A percentile compares a stretch with the other conserved stretches of the same genome.
Conservation (phyloP, 1,140 invertebrate genomes). For the Aporrectodea caliginosa region DNA sequence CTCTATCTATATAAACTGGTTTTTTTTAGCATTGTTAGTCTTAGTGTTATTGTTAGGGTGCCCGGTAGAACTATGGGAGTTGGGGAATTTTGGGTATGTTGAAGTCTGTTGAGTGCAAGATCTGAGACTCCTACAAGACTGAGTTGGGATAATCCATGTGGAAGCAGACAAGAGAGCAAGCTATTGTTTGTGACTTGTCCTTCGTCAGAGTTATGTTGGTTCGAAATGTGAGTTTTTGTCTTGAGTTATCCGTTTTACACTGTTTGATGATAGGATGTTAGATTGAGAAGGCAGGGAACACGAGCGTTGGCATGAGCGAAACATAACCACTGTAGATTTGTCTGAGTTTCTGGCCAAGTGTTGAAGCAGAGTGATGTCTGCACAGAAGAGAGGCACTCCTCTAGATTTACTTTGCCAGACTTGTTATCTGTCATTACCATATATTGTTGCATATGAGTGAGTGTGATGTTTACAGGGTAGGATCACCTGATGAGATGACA, state of each 20-base stretch:
- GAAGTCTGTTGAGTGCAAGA: not conserved
- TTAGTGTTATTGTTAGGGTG: not conserved
- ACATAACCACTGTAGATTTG: not conserved
- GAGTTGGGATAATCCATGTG: too few relatives aligned
- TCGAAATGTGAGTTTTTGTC: too few relatives aligned
- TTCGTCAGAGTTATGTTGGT: too few relatives aligned
- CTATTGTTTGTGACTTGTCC: too few relatives aligned
- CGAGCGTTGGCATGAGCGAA: too few relatives aligned
- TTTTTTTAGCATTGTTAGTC: not conserved
- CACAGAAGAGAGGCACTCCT: too few relatives aligned
- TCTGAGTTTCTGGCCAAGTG: not conserved
- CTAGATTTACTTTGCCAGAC: not conserved
- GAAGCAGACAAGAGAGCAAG: too few relatives aligned
- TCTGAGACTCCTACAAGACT: too few relatives aligned
- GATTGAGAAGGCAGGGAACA: too few relatives aligned
- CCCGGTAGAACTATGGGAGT: not conserved
- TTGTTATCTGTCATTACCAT: not conserved
- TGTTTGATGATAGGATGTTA: too few relatives aligned
- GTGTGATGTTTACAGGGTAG: not conserved
- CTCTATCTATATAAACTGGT: too few relatives aligned
- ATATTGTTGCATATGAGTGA: not conserved
- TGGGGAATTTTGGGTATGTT: not conserved
- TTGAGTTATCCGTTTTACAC: too few relatives aligned
- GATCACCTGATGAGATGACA: not conserved
- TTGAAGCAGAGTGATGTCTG: not conserved